Percentiles rank a stretch among this genome's conserved stretches.
Evolutionary conservation across 1,140 invertebrate species (phyloP).

Genomic region (Drosophila orena): DNA sequence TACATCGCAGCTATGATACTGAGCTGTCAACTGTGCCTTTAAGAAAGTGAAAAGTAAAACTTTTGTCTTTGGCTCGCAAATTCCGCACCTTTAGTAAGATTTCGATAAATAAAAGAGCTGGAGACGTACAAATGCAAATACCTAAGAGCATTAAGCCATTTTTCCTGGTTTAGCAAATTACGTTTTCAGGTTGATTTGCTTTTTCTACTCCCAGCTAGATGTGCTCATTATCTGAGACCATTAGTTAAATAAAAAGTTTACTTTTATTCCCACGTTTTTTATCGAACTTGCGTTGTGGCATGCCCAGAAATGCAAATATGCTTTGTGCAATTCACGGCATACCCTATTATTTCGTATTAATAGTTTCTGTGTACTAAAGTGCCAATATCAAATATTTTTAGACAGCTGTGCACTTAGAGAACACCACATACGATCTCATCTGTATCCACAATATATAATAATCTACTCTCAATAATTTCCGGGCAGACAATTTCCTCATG

Average conservation of each 20-base stretch:
- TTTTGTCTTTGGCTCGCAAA: constrained; percentile 5
- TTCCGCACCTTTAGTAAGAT: constrained; percentile 25
- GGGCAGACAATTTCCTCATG: no score
- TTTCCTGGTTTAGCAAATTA: no score
- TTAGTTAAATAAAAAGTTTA: neutral
- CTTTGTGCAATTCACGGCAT: constrained; percentile 21
- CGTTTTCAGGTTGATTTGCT: no score
- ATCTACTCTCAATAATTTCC: neutral
- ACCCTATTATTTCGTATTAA: constrained; percentile 40
- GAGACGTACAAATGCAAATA: constrained; percentile 1
- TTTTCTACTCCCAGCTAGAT: no score
- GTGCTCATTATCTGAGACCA: neutral
- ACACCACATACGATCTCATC: neutral
- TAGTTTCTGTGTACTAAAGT: neutral
- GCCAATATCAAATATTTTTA: neutral
- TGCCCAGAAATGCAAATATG: constrained; percentile 4
- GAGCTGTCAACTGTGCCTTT: constrained; percentile 36
- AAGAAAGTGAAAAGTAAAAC: constrained; percentile 50
- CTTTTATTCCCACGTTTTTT: neutral
- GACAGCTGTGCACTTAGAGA: constrained; percentile 26
- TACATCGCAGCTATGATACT: constrained; percentile 37
- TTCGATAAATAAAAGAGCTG: neutral
- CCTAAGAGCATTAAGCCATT: neutral
- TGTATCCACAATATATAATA: neutral
- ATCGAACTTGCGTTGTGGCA: no score